Evolutionary conservation across 2,797 vertebrate genomes (phyloP), one percentile per base, ranked within the genome.

Genomic region (Gymnoscopelus braueri): DNA sequence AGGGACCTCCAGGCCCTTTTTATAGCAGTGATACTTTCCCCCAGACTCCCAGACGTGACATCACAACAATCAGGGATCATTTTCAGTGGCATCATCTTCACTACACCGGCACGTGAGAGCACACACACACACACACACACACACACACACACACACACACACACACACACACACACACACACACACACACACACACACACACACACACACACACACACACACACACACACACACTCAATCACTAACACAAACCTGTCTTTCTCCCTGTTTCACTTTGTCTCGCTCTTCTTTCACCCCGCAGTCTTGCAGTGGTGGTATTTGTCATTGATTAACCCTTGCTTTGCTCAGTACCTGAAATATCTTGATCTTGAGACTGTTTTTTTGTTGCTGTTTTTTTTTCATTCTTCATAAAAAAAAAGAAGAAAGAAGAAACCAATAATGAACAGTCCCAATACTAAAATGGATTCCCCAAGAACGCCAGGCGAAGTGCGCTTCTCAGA

Each of bases 401-500:
- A 3, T 29, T 29, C 26, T 29, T 29, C 26, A 29, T 29, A 29
- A 61, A 61, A 49, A 61, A 82, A 71, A 87, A 88, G 88, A 78
- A 89, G 19, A 78, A 88, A 80, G 83, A 88, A 86, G 83, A 85
- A 91, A 85, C 82, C 85, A 90, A 91, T 91, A 88, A 90, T 66
- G 76, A 86, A 78, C 19, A 71, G 75, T 88, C 88, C 88, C 87
- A 84, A 82, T 81, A 75, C 72, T 29, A 73, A 79, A 87, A 84
- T 81, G 75, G 78, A 88, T 87, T 89, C 87, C 85, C 89, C 87
- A 61, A 69, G 88, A 90, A 91, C 75, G 81, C 74, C 63, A 73
- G 75, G 69, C 83, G 86, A 93, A 94, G 92, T 88, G 85, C 95
- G 95, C 95, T 96, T 95, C 95, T 96, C 94, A 96, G 96, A 97